Base-by-base conservation (phyloP, 1,140 invertebrate genomes). In the Steinernema khuongi region DNA sequence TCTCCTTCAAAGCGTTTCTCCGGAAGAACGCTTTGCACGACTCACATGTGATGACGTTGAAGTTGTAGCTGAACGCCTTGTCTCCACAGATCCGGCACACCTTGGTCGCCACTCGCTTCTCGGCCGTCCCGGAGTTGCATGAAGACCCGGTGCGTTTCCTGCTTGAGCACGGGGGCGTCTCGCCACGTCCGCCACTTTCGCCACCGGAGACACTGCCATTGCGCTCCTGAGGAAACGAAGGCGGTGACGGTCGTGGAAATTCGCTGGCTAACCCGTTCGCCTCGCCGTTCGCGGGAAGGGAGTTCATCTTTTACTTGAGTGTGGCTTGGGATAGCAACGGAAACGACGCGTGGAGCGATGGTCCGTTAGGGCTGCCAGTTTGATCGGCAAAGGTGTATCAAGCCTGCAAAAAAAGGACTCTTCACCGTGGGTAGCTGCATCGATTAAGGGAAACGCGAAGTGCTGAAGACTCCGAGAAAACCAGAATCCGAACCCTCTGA, bases 11-110 rank as follows among this genome's bases (percentile, higher is more conserved):
- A 1, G 96, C 96, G 88, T 98, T 97, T 74, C 96, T 88, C 78
- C 96, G 87, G 86, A 98, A 98, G 86, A 98, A 98, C 0, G 95
- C 95, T 85, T 98, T 98, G 85, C 95, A 98, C 77, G 94, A 96
- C 87, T 97, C 95, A 83, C 95, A 97, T 1, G 94, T 95, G 36
- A 97, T 91, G 2, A 94, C 94, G 88, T 96, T 96, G 85, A 98
- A 98, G 88, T 98, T 98, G 86, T 94, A 96, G n/a, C 94, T 93
- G 31, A 96, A 89, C 7, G 94, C 94, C 81, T 91, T 90, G 83
- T 96, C 93, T 0, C 94, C 93, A 85, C 94, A 96, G 28, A 96
- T 93, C 29, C 90, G 89, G 83, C 91, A 92, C 73, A 90, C 87
- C 86, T 91, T 91, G 0, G 77, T 84, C 17, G 80, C 80, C 4